phyloP scores from a whole-genome alignment of 2,888 invertebrate species.

The Hypselothyrea guttata region DNA sequence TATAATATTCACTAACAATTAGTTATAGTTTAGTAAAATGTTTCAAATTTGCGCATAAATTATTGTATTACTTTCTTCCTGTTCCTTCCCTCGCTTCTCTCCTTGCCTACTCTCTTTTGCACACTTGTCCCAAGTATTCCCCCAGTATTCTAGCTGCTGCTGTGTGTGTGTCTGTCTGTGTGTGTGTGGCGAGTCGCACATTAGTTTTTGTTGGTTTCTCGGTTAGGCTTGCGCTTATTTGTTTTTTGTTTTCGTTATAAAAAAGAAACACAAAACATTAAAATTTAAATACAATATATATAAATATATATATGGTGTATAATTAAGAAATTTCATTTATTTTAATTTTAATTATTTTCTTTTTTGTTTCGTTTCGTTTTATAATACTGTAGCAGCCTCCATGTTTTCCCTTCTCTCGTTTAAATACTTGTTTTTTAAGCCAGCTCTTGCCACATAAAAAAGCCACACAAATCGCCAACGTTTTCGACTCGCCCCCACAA shows the following conservation, averaged over 20 bases:
- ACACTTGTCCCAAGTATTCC: constrained; percentile 53
- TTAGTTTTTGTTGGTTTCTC: constrained; percentile 37
- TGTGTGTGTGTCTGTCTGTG: constrained; percentile 2
- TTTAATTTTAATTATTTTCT: constrained; percentile 30
- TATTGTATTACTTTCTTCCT: constrained; percentile 59
- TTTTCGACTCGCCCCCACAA: not conserved
- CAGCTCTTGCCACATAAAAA: no score
- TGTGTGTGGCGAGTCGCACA: constrained; percentile 26
- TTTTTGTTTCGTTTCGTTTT: constrained; percentile 31
- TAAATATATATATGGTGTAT: constrained; percentile 26
- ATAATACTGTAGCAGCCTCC: constrained; percentile 80
- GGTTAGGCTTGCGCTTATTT: constrained; percentile 42
- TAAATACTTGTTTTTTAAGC: constrained; percentile 29
- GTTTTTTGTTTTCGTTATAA: constrained; percentile 31
- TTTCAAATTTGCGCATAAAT: constrained; percentile 75
- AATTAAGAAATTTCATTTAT: constrained; percentile 41
- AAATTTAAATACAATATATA: constrained; percentile 38
- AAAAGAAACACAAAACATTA: constrained; percentile 63
- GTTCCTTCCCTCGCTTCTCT: constrained; percentile 11
- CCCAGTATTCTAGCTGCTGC: constrained; percentile 32
- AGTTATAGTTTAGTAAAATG: constrained; percentile 74
- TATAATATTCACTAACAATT: constrained; percentile 74
- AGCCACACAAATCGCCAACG: no score
- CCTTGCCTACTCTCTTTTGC: constrained; percentile 15
- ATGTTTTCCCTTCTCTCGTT: constrained; percentile 43